phyloP scores from a whole-genome alignment of 1,140 invertebrate species.

The Pseudomyrmex dendroicus region DNA sequence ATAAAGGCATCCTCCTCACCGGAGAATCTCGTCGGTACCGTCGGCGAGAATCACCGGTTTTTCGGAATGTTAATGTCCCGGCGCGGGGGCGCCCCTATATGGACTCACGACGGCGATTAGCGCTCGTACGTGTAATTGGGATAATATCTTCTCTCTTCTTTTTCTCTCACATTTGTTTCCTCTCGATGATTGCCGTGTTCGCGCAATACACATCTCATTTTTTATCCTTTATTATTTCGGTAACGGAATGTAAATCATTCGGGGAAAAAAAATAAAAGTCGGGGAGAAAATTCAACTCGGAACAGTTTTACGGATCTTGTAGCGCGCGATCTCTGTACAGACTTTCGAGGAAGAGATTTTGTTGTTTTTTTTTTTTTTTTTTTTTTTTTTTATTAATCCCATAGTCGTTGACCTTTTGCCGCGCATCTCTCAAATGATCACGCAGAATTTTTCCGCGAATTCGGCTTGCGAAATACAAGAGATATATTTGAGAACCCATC shows the following conservation, averaged over 20 bases:
- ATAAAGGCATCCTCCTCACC: constrained; percentile 67
- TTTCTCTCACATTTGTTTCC: constrained; percentile 14
- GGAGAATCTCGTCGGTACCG: constrained; percentile 68
- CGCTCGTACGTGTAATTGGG: constrained; percentile 72
- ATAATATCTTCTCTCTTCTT: constrained; percentile 58
- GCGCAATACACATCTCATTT: neutral
- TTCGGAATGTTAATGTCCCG: constrained; percentile 73
- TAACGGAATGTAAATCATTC: neutral
- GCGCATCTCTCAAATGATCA: neutral
- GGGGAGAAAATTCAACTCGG: neutral
- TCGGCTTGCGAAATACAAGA: constrained; percentile 16
- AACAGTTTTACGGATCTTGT: no score
- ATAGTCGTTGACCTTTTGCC: constrained; percentile 3
- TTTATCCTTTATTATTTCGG: constrained; percentile 8
- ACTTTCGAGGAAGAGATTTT: neutral
- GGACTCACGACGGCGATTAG: constrained; percentile 64
- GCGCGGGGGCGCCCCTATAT: constrained; percentile 60
- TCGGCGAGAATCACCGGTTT: constrained; percentile 76
- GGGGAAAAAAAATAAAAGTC: neutral
- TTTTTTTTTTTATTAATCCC: no score
- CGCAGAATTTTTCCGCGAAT: constrained; percentile 13
- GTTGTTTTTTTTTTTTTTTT: no score
- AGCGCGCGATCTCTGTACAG: neutral
- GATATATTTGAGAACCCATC: neutral
- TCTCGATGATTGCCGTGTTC: neutral